A percentile compares a stretch with the other conserved stretches of the same genome.
Conservation (phyloP, 1,140 invertebrate species). For the Procambarus virginalis region DNA sequence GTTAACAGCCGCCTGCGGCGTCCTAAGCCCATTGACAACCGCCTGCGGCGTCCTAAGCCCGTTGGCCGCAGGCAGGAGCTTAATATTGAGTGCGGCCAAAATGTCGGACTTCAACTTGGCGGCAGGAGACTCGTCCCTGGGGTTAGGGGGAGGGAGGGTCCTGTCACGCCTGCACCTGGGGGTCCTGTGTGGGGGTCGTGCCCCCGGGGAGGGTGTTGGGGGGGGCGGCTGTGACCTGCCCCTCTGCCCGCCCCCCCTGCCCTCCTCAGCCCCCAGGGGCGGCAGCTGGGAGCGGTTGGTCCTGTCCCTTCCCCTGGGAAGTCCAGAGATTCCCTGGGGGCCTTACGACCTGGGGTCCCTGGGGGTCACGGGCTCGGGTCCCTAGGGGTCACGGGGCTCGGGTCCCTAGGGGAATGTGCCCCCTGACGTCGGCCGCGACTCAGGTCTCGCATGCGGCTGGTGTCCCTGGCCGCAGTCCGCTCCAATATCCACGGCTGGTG, state of each 20-base stretch:
- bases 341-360: no score
- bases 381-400: constrained; percentile 23
- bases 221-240: constrained; percentile 35
- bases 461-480: background rate
- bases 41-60: background rate
- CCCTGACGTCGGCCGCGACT: background rate
- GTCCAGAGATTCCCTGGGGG: constrained; percentile 51
- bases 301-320: constrained; percentile 47
- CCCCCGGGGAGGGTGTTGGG: constrained; percentile 19
- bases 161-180: constrained; percentile 8
- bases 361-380: no score
- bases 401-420: background rate
- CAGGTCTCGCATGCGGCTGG: constrained; percentile 10
- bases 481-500: constrained; percentile 32
- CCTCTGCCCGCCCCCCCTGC: background rate
- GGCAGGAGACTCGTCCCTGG: background rate
- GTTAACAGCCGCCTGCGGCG: no score
- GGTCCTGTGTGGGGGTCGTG: background rate
- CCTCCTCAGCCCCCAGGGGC: constrained; percentile 17
- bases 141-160: constrained; percentile 14
- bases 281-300: constrained; percentile 57
- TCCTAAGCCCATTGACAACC: no score
- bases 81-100: constrained; percentile 29
- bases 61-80: constrained; percentile 1
- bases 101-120: constrained; percentile 24